Evolutionary conservation across 2,113 vertebrate species (phyloP).

Genomic region (Ovis aries): ARS-UI_Ramb_v3.0 NC_056062.1:2760001-2760500

Average conservation of each 20-base stretch:
- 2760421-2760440: not conserved
- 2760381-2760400: not conserved
- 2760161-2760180: not conserved
- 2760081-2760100: not conserved
- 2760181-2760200: not conserved
- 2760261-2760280: not conserved
- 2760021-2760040: not conserved
- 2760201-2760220: not conserved
- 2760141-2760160: not conserved
- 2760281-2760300: not conserved
- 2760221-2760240: not conserved
- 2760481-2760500: not conserved
- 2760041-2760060: not conserved
- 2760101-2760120: not conserved
- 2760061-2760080: not conserved
- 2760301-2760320: not conserved
- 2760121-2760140: not conserved
- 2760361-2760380: not conserved
- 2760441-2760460: not conserved
- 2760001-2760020: not conserved
- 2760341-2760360: not conserved
- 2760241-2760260: not conserved
- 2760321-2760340: not conserved
- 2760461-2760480: not conserved
- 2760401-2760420: not conserved